Evolutionary conservation across 2,113 vertebrate genomes (phyloP).

Genomic region (Pristiophorus japonicus): DNA sequence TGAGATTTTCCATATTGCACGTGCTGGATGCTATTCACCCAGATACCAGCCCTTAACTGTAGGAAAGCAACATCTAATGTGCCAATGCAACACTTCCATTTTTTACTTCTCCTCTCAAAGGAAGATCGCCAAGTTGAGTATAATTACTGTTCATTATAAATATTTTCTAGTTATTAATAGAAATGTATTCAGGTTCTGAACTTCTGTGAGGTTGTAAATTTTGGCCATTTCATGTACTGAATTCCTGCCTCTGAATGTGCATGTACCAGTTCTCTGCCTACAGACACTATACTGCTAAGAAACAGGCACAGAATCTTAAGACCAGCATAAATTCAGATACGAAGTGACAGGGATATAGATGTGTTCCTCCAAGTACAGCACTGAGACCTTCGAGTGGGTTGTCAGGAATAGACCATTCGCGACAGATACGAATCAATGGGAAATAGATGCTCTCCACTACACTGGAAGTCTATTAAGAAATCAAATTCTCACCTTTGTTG

Average conservation of each 20-base stretch:
- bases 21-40: background rate
- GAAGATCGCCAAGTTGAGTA: background rate
- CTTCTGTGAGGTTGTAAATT: too few species aligned
- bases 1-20: background rate
- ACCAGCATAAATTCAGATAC: background rate
- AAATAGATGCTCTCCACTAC: background rate
- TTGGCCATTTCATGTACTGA: too few species aligned
- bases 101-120: background rate
- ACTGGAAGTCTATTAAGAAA: background rate
- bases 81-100: background rate
- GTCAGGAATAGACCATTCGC: background rate
- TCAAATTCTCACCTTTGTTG: background rate
- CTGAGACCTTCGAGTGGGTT: background rate
- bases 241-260: too few species aligned
- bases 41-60: too few species aligned
- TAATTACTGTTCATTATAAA: too few species aligned
- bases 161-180: too few species aligned
- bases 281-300: background rate
- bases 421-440: background rate
- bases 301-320: too few species aligned
- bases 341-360: background rate
- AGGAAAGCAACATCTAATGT: background rate
- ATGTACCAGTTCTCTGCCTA: background rate
- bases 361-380: background rate
- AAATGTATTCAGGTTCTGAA: too few species aligned